phyloP scores from a whole-genome alignment of 2,797 vertebrate genomes.

The Mormyrus proboscirostris region DNA sequence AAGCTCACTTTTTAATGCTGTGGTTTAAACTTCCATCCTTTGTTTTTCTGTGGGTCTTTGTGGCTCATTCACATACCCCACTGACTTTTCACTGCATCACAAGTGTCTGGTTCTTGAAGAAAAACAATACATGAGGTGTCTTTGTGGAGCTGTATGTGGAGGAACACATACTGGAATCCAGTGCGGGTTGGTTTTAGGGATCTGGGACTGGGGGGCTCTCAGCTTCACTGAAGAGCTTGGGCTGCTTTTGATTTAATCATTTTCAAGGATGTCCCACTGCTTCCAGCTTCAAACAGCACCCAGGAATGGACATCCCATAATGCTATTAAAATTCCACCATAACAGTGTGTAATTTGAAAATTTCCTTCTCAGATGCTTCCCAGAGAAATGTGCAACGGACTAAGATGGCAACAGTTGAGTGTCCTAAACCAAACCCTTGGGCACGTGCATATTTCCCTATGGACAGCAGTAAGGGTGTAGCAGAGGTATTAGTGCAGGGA shows the following conservation, averaged over 20 bases:
- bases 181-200: neutral
- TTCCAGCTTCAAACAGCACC: neutral
- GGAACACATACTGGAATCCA: neutral
- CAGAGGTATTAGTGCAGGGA: neutral
- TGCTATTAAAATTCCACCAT: neutral
- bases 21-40: neutral
- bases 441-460: neutral
- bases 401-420: neutral
- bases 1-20: neutral
- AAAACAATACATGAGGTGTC: neutral
- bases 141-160: neutral
- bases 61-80: neutral
- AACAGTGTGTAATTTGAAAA: neutral
- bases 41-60: neutral
- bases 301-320: neutral
- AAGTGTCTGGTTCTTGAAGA: neutral
- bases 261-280: neutral
- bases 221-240: neutral
- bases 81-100: neutral
- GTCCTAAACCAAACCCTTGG: neutral
- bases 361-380: neutral
- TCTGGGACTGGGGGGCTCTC: neutral
- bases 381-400: neutral
- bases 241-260: neutral
- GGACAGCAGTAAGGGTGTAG: neutral